phyloP scores from a whole-genome alignment of 2,797 vertebrate species.

The Paguma larvata region DNA sequence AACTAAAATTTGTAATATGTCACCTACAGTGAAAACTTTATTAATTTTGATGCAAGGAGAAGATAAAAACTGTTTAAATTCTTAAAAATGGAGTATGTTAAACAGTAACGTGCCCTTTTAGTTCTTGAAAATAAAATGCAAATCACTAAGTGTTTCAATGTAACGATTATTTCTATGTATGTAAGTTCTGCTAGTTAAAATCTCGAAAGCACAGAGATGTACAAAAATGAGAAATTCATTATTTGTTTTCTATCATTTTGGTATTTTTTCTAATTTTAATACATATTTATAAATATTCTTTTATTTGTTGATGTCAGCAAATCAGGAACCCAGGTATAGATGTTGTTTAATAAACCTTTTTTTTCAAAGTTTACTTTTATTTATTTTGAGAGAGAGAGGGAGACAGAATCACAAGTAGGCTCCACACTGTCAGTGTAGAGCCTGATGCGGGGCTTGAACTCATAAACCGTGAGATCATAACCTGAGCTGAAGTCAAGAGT shows the following conservation, averaged over 20 bases:
- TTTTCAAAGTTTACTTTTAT: too few relatives aligned
- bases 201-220: background rate
- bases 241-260: background rate
- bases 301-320: background rate
- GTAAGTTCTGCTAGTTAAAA: background rate
- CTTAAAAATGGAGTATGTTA: background rate
- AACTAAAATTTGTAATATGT: background rate
- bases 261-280: background rate
- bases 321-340: background rate
- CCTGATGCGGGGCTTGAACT: too few relatives aligned
- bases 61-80: constrained; percentile 26
- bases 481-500: too few relatives aligned
- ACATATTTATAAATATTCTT: background rate
- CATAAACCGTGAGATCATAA: too few relatives aligned
- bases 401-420: too few relatives aligned
- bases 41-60: background rate
- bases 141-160: background rate
- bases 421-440: too few relatives aligned
- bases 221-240: background rate
- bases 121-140: constrained; percentile 36
- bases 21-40: background rate
- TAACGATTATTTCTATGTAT: background rate
- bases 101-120: background rate
- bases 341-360: background rate
- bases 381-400: too few relatives aligned